These are phyloP conservation scores for Axea sp. DNA, from an alignment of 2,888 invertebrate genomes.

Conservation along the genomic window DNA sequence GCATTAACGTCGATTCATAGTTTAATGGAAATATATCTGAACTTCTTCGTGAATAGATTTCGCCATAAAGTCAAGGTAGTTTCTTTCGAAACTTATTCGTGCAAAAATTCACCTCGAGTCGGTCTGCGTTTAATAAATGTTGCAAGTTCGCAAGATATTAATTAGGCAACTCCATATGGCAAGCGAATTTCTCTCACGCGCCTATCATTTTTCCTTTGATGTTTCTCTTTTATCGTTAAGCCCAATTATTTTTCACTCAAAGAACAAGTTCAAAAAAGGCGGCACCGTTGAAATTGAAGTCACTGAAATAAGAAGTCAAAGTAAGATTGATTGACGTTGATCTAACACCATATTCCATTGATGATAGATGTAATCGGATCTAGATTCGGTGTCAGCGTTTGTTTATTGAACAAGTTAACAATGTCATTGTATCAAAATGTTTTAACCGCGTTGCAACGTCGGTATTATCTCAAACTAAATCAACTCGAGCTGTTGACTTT, in stretches of 20 bases:
- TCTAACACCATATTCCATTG: slow-evolving; percentile 18
- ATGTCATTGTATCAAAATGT: slow-evolving; percentile 38
- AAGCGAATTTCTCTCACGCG: slow-evolving; percentile 11
- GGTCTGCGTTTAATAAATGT: slow-evolving; percentile 28
- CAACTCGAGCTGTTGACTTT: slow-evolving; percentile 2
- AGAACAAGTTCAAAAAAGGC: slow-evolving; percentile 3
- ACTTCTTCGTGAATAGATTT: slow-evolving; percentile 53
- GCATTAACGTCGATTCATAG: slow-evolving; percentile 44
- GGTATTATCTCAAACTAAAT: slow-evolving; percentile 10
- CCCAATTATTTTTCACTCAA: slow-evolving; percentile 26
- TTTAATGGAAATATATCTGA: slow-evolving; percentile 53
- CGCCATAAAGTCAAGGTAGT: slow-evolving; percentile 46
- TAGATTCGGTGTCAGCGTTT: slow-evolving; percentile 31
- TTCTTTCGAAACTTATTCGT: slow-evolving; percentile 22
- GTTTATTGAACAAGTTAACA: slow-evolving; percentile 38
- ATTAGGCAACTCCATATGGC: slow-evolving; percentile 25
- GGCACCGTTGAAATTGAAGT: background rate
- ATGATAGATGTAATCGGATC: slow-evolving; percentile 38
- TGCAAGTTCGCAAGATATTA: slow-evolving; percentile 33
- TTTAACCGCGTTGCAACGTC: slow-evolving; percentile 30
- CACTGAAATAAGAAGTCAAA: background rate
- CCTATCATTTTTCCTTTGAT: background rate
- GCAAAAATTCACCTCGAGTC: slow-evolving; percentile 21
- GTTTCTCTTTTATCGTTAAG: slow-evolving; percentile 6
- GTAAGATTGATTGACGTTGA: slow-evolving; percentile 35